Percentiles rank a stretch among this genome's conserved stretches.
These are phyloP conservation scores for Volucella inflata DNA, from an alignment of 2,888 invertebrate species.

Conservation along the genomic window DNA sequence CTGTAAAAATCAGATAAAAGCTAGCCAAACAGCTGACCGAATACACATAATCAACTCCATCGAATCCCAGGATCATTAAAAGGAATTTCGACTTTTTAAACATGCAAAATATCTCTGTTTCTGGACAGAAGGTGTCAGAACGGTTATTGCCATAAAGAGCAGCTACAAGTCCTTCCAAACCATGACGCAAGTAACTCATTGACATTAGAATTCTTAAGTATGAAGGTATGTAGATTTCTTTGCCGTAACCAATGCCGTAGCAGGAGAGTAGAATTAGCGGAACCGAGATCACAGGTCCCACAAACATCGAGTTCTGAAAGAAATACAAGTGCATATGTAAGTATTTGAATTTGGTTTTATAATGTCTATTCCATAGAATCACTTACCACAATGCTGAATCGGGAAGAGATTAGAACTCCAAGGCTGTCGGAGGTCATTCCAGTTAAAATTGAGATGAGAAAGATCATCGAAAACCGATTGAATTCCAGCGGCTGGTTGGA, in stretches of 20 bases:
- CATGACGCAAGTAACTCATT: slow-evolving; percentile 92
- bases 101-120: slow-evolving; percentile 89
- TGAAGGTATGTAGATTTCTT: slow-evolving; percentile 87
- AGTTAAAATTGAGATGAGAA: slow-evolving; percentile 88
- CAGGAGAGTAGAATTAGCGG: slow-evolving; percentile 95
- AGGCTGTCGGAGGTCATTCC: slow-evolving; percentile 91
- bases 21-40: slow-evolving; percentile 88
- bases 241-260: slow-evolving; percentile 93
- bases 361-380: slow-evolving; percentile 8
- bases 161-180: slow-evolving; percentile 91
- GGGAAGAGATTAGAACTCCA: slow-evolving; percentile 90
- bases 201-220: slow-evolving; percentile 92
- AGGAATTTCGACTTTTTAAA: slow-evolving; percentile 90
- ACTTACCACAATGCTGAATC: slow-evolving; percentile 91
- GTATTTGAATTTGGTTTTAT: not conserved
- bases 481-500: slow-evolving; percentile 91
- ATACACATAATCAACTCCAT: slow-evolving; percentile 87
- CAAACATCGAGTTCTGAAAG: slow-evolving; percentile 92
- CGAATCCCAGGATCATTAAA: slow-evolving; percentile 90
- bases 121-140: slow-evolving; percentile 89
- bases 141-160: slow-evolving; percentile 92
- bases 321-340: not conserved
- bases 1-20: slow-evolving; percentile 89
- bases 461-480: slow-evolving; percentile 88
- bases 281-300: slow-evolving; percentile 94